Evolutionary conservation across 2,888 invertebrate genomes (phyloP).

Genomic region (Monochamus alternatus): DNA sequence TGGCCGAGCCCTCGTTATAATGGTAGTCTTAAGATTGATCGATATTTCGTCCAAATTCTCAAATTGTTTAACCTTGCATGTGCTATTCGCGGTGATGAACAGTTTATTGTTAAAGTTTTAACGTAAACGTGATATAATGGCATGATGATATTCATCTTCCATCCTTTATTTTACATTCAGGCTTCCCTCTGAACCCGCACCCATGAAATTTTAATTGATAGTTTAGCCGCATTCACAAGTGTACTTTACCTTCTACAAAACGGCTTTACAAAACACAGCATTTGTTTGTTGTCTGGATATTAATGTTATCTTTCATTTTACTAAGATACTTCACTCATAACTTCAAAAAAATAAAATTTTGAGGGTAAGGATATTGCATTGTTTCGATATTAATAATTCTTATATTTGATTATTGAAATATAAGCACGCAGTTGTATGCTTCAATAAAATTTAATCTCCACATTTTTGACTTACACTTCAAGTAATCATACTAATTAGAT

Average conservation of each 20-base stretch:
- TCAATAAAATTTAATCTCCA: no score
- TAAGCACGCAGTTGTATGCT: no score
- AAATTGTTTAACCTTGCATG: conserved; percentile 39
- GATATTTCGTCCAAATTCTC: conserved; percentile 41
- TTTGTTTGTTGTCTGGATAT: background rate
- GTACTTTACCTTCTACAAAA: conserved; percentile 32
- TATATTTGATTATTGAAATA: no score
- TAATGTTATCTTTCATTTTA: background rate
- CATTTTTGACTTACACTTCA: no score
- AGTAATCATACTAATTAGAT: no score
- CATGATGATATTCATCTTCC: conserved; percentile 31
- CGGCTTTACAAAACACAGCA: conserved; percentile 24
- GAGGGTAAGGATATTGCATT: no score
- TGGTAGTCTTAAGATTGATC: conserved; percentile 39
- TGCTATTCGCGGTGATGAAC: conserved; percentile 37
- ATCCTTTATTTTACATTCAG: conserved; percentile 41
- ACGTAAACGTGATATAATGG: conserved; percentile 35
- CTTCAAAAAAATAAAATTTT: no score
- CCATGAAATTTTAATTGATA: conserved; percentile 43
- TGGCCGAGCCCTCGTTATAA: conserved; percentile 38
- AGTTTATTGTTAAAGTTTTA: conserved; percentile 40
- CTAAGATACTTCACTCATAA: background rate
- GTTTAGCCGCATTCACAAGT: conserved; percentile 29
- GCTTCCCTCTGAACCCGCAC: conserved; percentile 18
- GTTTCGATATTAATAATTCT: no score